Percentiles rank a stretch among this genome's conserved stretches.
Conservation (phyloP, 2,797 vertebrate genomes). For the Streptopelia turtur region DNA sequence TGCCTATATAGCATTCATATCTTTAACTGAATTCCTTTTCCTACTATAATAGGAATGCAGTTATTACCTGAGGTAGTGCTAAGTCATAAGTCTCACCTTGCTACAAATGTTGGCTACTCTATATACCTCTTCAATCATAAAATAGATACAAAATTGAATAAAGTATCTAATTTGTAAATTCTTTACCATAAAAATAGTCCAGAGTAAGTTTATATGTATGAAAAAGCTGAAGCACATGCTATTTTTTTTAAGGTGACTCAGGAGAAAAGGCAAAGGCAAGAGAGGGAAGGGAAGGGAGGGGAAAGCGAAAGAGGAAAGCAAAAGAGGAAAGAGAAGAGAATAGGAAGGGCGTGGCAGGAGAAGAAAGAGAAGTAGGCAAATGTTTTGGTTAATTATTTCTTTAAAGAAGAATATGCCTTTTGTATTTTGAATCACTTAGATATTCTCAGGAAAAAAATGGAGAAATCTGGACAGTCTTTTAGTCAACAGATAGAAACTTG, state of each 20-base stretch:
- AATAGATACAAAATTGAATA: background rate
- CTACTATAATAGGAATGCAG: background rate
- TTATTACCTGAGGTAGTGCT: background rate
- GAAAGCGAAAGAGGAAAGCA: background rate
- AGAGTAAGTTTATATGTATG: background rate
- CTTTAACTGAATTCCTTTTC: background rate
- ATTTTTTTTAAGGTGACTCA: background rate
- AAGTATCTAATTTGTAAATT: background rate
- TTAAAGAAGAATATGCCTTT: background rate
- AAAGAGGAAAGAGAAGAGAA: background rate
- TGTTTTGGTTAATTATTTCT: background rate
- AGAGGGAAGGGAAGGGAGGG: too few relatives aligned
- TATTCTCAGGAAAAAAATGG: background rate
- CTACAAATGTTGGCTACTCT: background rate
- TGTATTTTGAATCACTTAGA: background rate
- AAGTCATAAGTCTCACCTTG: background rate
- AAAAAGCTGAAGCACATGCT: background rate
- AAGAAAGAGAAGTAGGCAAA: background rate
- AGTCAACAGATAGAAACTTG: background rate
- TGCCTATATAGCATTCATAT: background rate
- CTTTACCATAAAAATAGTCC: background rate
- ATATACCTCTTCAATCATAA: background rate
- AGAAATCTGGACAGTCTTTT: background rate
- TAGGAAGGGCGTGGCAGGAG: accelerated
- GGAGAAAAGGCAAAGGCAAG: background rate